Percentiles rank a stretch among this genome's conserved stretches.
These are phyloP conservation scores for Euura lappo DNA, from an alignment of 1,140 invertebrate genomes.

Conservation along the genomic window DNA sequence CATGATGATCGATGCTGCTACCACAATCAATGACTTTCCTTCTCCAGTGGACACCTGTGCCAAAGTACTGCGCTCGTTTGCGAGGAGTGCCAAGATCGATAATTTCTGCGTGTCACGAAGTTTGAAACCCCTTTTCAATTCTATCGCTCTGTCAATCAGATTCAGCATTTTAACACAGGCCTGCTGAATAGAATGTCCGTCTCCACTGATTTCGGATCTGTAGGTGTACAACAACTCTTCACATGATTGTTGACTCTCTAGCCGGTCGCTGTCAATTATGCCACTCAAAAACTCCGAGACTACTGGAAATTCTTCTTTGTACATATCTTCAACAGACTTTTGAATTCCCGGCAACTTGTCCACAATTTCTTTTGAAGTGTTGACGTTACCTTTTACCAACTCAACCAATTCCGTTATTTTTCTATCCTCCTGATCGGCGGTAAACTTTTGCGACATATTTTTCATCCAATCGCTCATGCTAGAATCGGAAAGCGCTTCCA, in stretches of 20 bases:
- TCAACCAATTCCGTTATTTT: not conserved
- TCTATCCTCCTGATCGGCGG: not conserved
- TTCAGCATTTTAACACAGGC: conserved; percentile 1
- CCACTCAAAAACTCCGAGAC: not conserved
- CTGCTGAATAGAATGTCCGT: not conserved
- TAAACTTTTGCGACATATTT: not conserved
- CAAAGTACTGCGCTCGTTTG: conserved; percentile 20
- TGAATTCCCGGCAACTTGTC: conserved; percentile 3
- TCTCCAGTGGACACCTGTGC: conserved; percentile 36
- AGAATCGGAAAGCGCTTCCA: not conserved
- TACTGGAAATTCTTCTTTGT: not conserved
- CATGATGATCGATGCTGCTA: conserved; percentile 31
- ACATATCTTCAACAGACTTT: not conserved
- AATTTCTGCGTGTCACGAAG: conserved; percentile 29
- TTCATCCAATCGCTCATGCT: not conserved
- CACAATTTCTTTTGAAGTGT: not conserved
- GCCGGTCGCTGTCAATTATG: not conserved
- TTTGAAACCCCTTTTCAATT: conserved; percentile 23
- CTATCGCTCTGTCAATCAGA: conserved; percentile 24
- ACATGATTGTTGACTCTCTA: not conserved
- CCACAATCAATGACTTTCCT: conserved; percentile 43
- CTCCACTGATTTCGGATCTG: not conserved
- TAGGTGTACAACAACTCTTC: not conserved
- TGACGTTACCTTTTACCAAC: not conserved
- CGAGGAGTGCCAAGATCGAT: conserved; percentile 23